A percentile compares a stretch with the other conserved stretches of the same genome.
These are phyloP conservation scores for Hirtodrosophila confusa DNA, from an alignment of 2,888 invertebrate genomes.

Conservation along the genomic window DNA sequence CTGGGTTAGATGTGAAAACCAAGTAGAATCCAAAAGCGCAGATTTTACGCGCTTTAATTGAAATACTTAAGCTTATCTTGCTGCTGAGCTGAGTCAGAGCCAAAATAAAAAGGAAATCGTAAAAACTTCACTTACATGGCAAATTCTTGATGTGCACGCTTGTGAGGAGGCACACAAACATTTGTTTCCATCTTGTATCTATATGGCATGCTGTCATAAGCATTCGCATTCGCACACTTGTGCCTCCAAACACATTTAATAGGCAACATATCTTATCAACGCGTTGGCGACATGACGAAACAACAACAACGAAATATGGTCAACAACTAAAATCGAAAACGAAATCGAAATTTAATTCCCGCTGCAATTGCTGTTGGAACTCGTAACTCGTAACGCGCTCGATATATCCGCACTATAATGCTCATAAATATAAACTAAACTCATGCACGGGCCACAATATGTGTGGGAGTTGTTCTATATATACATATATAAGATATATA, in stretches of 20 bases:
- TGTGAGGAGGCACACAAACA: too few species aligned
- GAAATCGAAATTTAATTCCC: conserved; percentile 27
- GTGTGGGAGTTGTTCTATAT: conserved; percentile 46
- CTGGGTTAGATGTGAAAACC: neutral
- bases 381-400: conserved; percentile 61
- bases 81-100: conserved; percentile 35
- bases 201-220: conserved; percentile 15
- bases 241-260: conserved; percentile 32
- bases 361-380: conserved; percentile 45
- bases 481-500: conserved; percentile 25
- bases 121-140: conserved; percentile 32
- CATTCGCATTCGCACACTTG: conserved; percentile 35
- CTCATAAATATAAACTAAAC: conserved; percentile 84
- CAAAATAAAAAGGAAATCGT: neutral
- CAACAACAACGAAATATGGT: conserved; percentile 29
- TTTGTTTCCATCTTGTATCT: conserved; percentile 6
- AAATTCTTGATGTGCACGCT: too few species aligned
- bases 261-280: conserved; percentile 46
- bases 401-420: conserved; percentile 84
- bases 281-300: conserved; percentile 24
- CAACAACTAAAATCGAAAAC: conserved; percentile 29
- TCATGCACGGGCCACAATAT: conserved; percentile 64
- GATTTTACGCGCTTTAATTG: conserved; percentile 44
- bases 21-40: conserved; percentile 19
- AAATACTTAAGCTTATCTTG: conserved; percentile 25